These are phyloP conservation scores for Drosophila athabasca DNA, from an alignment of 1,140 invertebrate genomes.

Conservation along the genomic window DNA sequence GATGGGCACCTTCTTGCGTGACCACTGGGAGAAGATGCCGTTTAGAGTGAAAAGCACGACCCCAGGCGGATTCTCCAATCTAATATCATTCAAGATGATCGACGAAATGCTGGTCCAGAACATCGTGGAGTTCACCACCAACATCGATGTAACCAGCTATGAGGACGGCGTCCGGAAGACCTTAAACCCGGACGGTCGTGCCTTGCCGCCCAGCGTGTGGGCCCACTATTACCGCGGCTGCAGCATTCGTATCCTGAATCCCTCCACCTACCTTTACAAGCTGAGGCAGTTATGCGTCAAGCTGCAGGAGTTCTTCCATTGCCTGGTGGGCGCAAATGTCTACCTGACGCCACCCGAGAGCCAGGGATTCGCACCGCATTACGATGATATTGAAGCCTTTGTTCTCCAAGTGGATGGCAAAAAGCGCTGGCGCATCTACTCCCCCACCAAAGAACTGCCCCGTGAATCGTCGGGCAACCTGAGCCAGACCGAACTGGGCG, in stretches of 20 bases:
- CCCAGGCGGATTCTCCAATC: conserved; percentile 88
- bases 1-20: conserved; percentile 87
- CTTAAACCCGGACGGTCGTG: conserved; percentile 92
- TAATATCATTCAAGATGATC: conserved; percentile 90
- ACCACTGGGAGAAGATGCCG: conserved; percentile 92
- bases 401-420: conserved; percentile 97
- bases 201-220: conserved; percentile 92
- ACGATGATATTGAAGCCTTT: conserved; percentile 99
- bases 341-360: conserved; percentile 97
- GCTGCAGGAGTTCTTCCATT: conserved; percentile 97
- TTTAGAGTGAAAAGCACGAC: conserved; percentile 89
- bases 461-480: conserved; percentile 94
- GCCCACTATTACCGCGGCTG: conserved; percentile 95
- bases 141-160: conserved; percentile 96
- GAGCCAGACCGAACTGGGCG: conserved; percentile 89
- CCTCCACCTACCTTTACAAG: conserved; percentile 92
- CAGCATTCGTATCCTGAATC: conserved; percentile 96
- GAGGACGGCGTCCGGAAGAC: conserved; percentile 91
- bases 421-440: conserved; percentile 97
- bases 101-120: conserved; percentile 91
- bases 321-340: conserved; percentile 96
- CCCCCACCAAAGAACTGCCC: conserved; percentile 89
- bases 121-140: conserved; percentile 91
- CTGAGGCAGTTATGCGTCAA: conserved; percentile 88
- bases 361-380: conserved; percentile 99